phyloP scores from a whole-genome alignment of 1,140 invertebrate genomes.

The Heliconius melpomene region DNA sequence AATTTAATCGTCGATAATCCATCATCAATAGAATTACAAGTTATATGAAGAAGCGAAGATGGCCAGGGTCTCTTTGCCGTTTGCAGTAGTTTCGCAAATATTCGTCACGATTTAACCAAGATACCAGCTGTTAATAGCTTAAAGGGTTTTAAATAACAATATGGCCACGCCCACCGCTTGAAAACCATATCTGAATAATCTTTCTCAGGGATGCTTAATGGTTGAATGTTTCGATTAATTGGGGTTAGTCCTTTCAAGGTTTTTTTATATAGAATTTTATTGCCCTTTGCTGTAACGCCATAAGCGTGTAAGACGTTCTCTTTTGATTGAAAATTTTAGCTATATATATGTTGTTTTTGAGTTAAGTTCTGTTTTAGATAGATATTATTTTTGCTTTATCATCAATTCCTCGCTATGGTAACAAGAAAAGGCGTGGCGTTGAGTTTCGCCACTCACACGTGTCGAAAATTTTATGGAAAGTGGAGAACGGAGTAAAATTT shows the following conservation, averaged over 20 bases:
- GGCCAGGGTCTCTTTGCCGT: conserved; percentile 16
- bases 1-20: background rate
- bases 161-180: conserved; percentile 53
- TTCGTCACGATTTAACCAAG: conserved; percentile 53
- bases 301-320: background rate
- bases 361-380: too few relatives aligned
- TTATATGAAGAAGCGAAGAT: conserved; percentile 39
- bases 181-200: conserved; percentile 52
- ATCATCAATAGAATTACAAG: conserved; percentile 26
- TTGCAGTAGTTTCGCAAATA: conserved; percentile 39
- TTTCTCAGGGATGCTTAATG: conserved; percentile 55
- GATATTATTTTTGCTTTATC: too few relatives aligned
- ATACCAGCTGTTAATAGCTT: conserved; percentile 54
- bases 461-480: too few relatives aligned
- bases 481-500: too few relatives aligned
- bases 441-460: too few relatives aligned
- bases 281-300: background rate
- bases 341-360: too few relatives aligned
- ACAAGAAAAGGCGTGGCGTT: too few relatives aligned
- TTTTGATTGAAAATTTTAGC: background rate
- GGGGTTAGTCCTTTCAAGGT: conserved; percentile 52
- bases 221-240: conserved; percentile 38
- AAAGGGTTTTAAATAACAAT: conserved; percentile 67
- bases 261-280: conserved; percentile 14
- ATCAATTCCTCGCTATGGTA: too few relatives aligned